phyloP scores from a whole-genome alignment of 2,113 vertebrate genomes.

The Condylura cristata region DNA sequence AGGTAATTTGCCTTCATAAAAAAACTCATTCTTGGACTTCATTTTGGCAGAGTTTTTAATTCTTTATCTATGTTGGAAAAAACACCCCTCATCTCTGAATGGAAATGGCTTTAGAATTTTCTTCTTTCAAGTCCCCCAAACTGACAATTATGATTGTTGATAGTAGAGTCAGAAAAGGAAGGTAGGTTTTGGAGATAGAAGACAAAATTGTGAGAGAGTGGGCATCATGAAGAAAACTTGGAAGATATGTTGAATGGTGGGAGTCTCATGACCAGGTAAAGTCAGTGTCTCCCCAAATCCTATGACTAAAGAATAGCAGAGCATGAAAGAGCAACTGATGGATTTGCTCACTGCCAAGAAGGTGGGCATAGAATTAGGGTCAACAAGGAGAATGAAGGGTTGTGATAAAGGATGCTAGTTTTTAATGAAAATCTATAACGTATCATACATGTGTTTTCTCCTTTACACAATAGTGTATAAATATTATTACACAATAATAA shows the following conservation, averaged over 20 bases:
- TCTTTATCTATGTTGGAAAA: neutral
- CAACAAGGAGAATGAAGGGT: neutral
- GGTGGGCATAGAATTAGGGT: neutral
- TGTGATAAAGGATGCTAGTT: neutral
- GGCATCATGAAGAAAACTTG: no score
- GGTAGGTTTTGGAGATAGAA: neutral
- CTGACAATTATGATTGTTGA: neutral
- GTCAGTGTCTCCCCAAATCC: neutral
- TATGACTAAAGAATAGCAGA: neutral
- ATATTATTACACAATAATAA: no score
- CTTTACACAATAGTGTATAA: neutral
- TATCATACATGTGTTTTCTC: neutral
- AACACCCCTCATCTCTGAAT: neutral
- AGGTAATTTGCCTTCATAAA: neutral
- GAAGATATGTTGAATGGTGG: neutral
- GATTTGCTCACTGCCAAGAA: neutral
- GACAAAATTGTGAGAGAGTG: neutral
- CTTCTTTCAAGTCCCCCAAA: neutral
- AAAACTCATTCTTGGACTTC: neutral
- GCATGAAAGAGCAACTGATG: neutral
- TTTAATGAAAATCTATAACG: neutral
- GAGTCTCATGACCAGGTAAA: neutral
- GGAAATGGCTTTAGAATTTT: neutral
- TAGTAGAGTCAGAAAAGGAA: neutral
- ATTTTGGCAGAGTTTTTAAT: neutral